Evolutionary conservation across 2,888 invertebrate genomes (phyloP), one percentile per base, ranked within the genome.

Genomic region (Cerastis leucographa): DNA sequence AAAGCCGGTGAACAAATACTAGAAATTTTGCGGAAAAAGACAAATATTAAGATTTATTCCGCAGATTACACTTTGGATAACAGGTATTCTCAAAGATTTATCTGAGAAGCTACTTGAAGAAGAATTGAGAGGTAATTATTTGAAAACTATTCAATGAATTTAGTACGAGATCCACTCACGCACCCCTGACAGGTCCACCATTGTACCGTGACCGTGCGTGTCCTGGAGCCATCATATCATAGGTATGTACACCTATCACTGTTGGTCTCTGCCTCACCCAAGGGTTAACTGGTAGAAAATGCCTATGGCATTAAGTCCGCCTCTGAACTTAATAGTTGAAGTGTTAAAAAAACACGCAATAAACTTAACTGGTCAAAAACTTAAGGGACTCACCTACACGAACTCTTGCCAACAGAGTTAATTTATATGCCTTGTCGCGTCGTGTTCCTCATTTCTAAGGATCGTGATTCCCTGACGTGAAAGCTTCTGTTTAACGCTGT

Each of bases 61-160:
- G 25, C 72, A 95, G 96, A 87, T 96, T 61, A 90, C 96, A 71
- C 74, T 94, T 66, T 96, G 96, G 96, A 93, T 96, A 67, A 84
- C 89, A 62, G 87, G 86, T 64, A 91, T 96, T 76, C 86, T 96
- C 19, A 91, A 94, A 59, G 94, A 95, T 64, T 82, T 94, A 8
- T 81, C 89, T 11, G 84, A 89, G 40, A 94, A 91, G 78, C 83
- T 94, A 46, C 85, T 95, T 77, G 91, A 94, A 86, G 94, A 95
- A 78, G 93, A 94, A 71, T 88, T 95, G 62, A 88, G 84, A 90
- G 96, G 96, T 96, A 90, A 72, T 42, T 51, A 64, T 64, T 64
- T 64, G 1, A 42, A 42, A 59, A 14, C 59, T 17, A 29, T 59
- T 29, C 19, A 19, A 59, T 9, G 29, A 29, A 29, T 59, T 19